Evolutionary conservation across 2,797 vertebrate species (phyloP).

Genomic region (Syngnathus rostellatus): DNA sequence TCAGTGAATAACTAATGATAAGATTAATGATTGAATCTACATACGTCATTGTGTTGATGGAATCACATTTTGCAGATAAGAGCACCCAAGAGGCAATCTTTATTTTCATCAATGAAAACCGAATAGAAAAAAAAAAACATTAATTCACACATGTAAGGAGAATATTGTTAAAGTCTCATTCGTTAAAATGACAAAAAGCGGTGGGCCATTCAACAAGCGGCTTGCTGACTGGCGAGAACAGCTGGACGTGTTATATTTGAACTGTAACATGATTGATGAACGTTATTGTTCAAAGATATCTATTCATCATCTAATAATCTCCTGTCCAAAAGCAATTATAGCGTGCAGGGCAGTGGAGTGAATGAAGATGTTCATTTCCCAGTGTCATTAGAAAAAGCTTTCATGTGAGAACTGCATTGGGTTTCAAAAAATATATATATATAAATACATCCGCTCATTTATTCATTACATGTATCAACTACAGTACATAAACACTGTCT

Average conservation of each 20-base stretch:
- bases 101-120: background rate
- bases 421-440: too few species aligned
- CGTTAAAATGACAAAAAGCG: conserved; percentile 7
- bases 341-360: background rate
- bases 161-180: background rate
- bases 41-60: background rate
- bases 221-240: conserved; percentile 1
- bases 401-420: background rate
- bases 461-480: background rate
- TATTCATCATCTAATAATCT: conserved; percentile 5
- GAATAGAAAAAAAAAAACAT: conserved; percentile 1
- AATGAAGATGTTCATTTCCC: conserved; percentile 8
- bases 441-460: background rate
- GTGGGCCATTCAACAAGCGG: background rate
- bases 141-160: background rate
- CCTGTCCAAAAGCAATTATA: conserved; percentile 4
- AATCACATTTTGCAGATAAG: background rate
- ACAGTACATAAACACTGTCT: background rate
- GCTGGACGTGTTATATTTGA: background rate
- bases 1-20: background rate
- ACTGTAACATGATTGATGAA: background rate
- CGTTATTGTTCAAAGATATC: background rate
- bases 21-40: background rate
- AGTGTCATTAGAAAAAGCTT: background rate
- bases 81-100: background rate